Conservation (phyloP, 2,113 vertebrate species). For the Heterochromis multidens region DNA sequence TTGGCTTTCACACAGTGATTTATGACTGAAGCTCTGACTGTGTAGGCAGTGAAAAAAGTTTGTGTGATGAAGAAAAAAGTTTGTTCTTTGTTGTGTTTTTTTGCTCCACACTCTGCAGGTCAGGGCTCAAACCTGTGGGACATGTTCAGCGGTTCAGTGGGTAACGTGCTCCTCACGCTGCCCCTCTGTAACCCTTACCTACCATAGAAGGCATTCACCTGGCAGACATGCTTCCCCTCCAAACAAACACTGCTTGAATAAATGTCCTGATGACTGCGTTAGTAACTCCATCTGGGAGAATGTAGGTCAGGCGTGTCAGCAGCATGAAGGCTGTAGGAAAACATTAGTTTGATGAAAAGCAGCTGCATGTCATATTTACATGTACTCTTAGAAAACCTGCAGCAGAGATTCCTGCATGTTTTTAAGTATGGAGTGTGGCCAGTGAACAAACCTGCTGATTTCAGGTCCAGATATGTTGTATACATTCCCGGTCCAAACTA, state of each 20-base stretch:
- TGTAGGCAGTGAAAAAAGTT: not conserved
- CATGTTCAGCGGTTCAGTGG: not conserved
- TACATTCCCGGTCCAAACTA: conserved; percentile 5
- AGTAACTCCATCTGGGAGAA: not conserved
- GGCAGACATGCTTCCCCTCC: not conserved
- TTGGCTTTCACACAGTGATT: too few relatives aligned
- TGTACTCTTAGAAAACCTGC: not conserved
- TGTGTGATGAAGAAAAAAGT: not conserved
- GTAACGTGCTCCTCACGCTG: not conserved
- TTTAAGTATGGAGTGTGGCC: not conserved
- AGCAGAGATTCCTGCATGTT: not conserved
- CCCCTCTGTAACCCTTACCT: not conserved
- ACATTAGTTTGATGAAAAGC: not conserved
- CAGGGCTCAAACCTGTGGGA: not conserved
- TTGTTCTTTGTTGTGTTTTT: not conserved
- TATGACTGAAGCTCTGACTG: too few relatives aligned
- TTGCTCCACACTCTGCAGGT: not conserved
- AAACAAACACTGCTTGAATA: not conserved
- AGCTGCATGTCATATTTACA: not conserved
- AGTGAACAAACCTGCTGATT: not conserved
- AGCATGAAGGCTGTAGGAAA: not conserved
- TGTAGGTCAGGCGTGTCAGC: not conserved
- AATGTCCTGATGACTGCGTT: not conserved
- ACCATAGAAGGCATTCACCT: not conserved
- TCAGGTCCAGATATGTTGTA: not conserved